Base-by-base conservation (phyloP, 2,888 invertebrate genomes). In the Holacanthella duospinosa region DNA sequence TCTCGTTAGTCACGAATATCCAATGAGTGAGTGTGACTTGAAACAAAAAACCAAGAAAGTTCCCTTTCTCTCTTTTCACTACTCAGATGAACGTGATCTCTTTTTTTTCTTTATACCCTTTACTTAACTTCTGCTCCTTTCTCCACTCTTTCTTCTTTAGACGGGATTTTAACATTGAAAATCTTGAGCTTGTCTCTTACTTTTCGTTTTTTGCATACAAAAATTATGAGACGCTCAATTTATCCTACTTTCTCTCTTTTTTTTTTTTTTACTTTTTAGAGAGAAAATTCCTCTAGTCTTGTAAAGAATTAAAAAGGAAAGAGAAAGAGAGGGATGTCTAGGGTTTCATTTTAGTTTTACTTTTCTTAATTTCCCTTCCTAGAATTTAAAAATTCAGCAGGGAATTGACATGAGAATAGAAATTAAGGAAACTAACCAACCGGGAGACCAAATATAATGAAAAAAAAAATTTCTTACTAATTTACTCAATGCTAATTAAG, bases 1-100 rank as follows among this genome's bases (percentile, higher is more conserved):
- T 66, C 68, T 68, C 68, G 68, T 68, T 68, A 68, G 68, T 64
- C 65, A 64, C 64, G 68, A 68, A 68, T 66, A 66, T 68, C 66
- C 66, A 66, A 68, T 68, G 68, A 68, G 66, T 64, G 66, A 66
- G 66, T 66, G 68, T 67, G 67, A 67, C 67, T 67, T 65, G 67
- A 67, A 67, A 67, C 65, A 64, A 64, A 65, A 67, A 65, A 63
- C 61, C 43, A 55, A 59, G 53, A 16, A 36, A 36, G 36, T 9
- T 16, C 36, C 53, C 3, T 25, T 16, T 4, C 6, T 24, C 19
- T 48, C n/a, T 48, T 36, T 36, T 6, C 12, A 24, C 28, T 29
- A 57, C 29, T 57, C 29, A 6, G 24, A 25, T 29, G 57, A 9
- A 57, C 27, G 29, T 57, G 29, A 57, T 57, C 29, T 27, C 36